Base-by-base conservation (phyloP, 2,797 vertebrate genomes). In the Sorex maritimensis region DNA sequence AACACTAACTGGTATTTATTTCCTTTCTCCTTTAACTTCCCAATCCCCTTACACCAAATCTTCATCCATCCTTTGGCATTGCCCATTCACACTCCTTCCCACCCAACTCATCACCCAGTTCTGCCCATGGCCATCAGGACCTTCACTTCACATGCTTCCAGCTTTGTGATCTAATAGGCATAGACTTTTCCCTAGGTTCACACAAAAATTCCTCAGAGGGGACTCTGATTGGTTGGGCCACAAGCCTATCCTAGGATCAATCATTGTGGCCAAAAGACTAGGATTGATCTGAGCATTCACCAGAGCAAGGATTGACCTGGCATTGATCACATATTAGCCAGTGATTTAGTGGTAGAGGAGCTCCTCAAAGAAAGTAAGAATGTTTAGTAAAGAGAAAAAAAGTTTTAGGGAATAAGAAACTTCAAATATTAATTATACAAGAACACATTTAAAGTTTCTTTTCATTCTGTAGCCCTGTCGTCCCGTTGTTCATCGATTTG, bases 351-450 rank as follows among this genome's bases (percentile, higher is more conserved):
- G 52, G 73, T 19, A 73, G 67, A 67, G 19, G 23, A 74, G 38
- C 52, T 74, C 71, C 34, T 67, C n/a, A 24, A 88, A 88, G 58
- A 24, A 68, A 79, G 55, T 73, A n/a, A n/a, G 26, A 83, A 11
- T 49, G 41, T 26, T 69, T 2, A 88, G 15, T 6, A 61, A 24
- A 94, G 26, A 67, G 67, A 78, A 91, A 58, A 61, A 61, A 63
- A 23, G n/a, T 55, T 55, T 55, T 55, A 55, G 12, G 52, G 4
- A 55, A 17, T 55, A 17, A 14, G 52, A 5, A 17, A 4, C 52
- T 55, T 1, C 34, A 34, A 44, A 44, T 44, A 44, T 44, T 44
- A 44, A 44, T 44, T 44, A 44, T 7, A 44, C 41, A 44, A 44
- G 41, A 44, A 44, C 41, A 44, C 41, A 5, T 44, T 44, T 44